These are phyloP conservation scores for Microcebus lehilahytsara DNA, from an alignment of 2,113 vertebrate species.

Conservation along the genomic window DNA sequence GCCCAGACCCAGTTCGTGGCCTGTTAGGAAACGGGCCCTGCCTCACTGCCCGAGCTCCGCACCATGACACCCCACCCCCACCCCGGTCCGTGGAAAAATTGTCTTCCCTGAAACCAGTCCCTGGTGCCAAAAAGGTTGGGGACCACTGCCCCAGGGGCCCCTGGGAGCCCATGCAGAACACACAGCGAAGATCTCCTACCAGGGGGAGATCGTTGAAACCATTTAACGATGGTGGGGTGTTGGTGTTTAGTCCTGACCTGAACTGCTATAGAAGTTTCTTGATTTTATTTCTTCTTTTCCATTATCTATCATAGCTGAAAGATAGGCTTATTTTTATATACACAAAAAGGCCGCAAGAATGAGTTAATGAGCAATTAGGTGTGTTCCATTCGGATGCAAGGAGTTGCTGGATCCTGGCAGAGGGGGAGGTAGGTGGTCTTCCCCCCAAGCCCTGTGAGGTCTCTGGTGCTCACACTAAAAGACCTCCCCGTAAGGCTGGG, in stretches of 20 bases:
- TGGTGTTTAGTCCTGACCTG: background rate
- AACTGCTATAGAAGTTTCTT: background rate
- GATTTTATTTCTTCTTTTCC: background rate
- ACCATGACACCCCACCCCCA: too few species aligned
- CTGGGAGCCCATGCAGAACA: too few species aligned
- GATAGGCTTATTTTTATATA: background rate
- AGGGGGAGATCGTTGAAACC: background rate
- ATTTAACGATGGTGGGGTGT: background rate
- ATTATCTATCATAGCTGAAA: background rate
- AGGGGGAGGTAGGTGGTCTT: background rate
- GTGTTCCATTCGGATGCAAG: background rate
- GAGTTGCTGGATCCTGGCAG: background rate
- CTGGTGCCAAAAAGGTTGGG: too few species aligned
- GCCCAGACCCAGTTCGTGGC: too few species aligned
- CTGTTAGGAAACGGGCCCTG: too few species aligned
- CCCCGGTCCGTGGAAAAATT: too few species aligned
- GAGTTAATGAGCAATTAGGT: too few species aligned
- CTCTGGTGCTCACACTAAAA: background rate
- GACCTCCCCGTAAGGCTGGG: background rate
- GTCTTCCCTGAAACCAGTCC: too few species aligned
- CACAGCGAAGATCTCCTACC: background rate
- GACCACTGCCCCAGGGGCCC: too few species aligned
- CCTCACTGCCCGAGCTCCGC: too few species aligned
- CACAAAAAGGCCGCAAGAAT: background rate
- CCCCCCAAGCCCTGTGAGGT: background rate